These are phyloP conservation scores for Ginglymostoma cirratum DNA, from an alignment of 2,113 vertebrate species.

Conservation along the genomic window DNA sequence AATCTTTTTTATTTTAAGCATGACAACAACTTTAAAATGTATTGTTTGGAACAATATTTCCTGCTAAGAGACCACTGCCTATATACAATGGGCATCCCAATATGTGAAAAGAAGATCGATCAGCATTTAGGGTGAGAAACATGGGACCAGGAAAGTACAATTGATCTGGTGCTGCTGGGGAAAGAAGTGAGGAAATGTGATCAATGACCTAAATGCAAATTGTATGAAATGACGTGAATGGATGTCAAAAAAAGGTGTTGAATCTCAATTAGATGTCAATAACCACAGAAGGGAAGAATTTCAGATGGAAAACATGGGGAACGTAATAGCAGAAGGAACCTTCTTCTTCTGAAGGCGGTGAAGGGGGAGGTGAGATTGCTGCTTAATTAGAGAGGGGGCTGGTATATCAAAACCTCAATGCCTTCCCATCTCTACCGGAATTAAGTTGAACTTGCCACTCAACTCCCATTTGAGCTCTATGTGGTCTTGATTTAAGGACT, in stretches of 20 bases:
- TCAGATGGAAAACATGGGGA: neutral
- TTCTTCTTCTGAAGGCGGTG: too few relatives aligned
- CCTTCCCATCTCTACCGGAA: too few relatives aligned
- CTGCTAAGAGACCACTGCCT: neutral
- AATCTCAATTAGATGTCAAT: neutral
- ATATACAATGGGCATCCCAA: neutral
- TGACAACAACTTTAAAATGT: neutral
- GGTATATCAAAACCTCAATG: too few relatives aligned
- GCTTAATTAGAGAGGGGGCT: too few relatives aligned
- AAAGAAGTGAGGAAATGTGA: neutral
- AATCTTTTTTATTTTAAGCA: neutral
- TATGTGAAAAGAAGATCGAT: neutral
- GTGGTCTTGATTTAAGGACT: too few relatives aligned
- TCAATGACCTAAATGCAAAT: too few relatives aligned
- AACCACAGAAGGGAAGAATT: neutral
- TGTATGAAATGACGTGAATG: neutral
- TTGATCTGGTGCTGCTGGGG: neutral
- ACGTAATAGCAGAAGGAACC: neutral
- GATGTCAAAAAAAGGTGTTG: neutral
- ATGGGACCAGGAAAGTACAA: neutral
- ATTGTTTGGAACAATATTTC: neutral
- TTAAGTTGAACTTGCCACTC: too few relatives aligned
- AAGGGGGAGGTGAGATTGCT: too few relatives aligned
- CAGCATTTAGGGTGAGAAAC: neutral
- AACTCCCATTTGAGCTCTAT: too few relatives aligned